phyloP scores from a whole-genome alignment of 2,113 vertebrate genomes.

The Geococcyx californianus region DNA sequence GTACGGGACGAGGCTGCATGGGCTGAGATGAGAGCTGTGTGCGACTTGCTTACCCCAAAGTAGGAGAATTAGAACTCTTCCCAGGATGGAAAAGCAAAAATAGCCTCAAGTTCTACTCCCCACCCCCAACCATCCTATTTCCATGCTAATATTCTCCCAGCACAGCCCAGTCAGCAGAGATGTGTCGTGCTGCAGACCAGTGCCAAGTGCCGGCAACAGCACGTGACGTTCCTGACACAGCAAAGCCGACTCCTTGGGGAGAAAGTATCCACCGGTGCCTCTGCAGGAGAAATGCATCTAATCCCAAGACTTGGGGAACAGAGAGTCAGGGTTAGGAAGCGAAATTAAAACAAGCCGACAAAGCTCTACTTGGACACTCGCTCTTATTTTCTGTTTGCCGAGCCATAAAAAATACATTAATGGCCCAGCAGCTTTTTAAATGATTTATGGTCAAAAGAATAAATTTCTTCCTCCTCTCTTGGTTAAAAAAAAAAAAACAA shows the following conservation, averaged over 20 bases:
- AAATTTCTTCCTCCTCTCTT: slow-evolving; percentile 17
- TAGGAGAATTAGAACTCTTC: not conserved
- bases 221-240: slow-evolving; percentile 52
- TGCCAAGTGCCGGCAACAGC: slow-evolving; percentile 50
- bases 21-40: not conserved
- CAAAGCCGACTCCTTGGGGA: slow-evolving; percentile 28
- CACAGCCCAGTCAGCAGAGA: slow-evolving; percentile 61
- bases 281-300: slow-evolving; percentile 8
- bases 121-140: not conserved
- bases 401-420: slow-evolving; percentile 70
- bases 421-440: slow-evolving; percentile 41
- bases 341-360: slow-evolving; percentile 44
- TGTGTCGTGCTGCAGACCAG: not conserved
- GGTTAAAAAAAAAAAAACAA: not conserved
- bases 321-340: not conserved
- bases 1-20: not conserved
- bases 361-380: not conserved
- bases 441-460: slow-evolving; percentile 65
- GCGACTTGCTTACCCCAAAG: not conserved
- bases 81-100: not conserved
- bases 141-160: not conserved
- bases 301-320: not conserved
- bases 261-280: slow-evolving; percentile 20
- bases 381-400: slow-evolving; percentile 63
- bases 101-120: not conserved